Evolutionary conservation across 2,113 vertebrate species (phyloP).

Genomic region (Prietella phreatophila): DNA sequence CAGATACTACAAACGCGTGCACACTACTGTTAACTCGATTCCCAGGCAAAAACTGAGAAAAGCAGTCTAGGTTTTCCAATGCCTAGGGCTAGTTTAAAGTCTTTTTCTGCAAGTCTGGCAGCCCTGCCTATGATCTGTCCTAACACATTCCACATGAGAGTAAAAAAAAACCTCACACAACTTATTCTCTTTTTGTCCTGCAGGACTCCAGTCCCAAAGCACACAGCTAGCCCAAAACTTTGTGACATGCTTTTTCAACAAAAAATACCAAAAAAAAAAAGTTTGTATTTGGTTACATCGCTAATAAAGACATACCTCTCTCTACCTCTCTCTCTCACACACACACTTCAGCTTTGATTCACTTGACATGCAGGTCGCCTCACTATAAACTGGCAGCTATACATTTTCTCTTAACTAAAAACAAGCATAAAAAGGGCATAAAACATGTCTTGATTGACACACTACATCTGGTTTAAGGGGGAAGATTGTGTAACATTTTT

Average conservation of each 20-base stretch:
- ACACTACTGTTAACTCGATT: not conserved
- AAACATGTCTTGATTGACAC: not conserved
- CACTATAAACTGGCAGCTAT: not conserved
- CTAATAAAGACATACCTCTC: not conserved
- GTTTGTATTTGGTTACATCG: not conserved
- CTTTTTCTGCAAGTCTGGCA: not conserved
- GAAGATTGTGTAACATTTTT: not conserved
- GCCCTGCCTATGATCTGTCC: not conserved
- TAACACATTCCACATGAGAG: not conserved
- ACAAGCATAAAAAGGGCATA: not conserved
- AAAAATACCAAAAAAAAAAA: not conserved
- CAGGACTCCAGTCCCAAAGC: not conserved
- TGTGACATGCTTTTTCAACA: not conserved
- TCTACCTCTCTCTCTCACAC: not conserved
- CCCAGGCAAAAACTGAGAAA: not conserved
- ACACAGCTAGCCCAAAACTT: not conserved
- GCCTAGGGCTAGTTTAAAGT: not conserved
- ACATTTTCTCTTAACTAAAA: not conserved
- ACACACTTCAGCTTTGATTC: not conserved
- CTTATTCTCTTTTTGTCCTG: not conserved
- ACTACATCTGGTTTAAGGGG: not conserved
- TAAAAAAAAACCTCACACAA: not conserved
- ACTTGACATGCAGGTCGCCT: not conserved
- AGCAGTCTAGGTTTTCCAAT: not conserved
- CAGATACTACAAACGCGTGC: not conserved